A percentile compares a stretch with the other conserved stretches of the same genome.
These are phyloP conservation scores for Eulemur coronatus DNA, from an alignment of 2,797 vertebrate genomes.

Conservation along the genomic window DNA sequence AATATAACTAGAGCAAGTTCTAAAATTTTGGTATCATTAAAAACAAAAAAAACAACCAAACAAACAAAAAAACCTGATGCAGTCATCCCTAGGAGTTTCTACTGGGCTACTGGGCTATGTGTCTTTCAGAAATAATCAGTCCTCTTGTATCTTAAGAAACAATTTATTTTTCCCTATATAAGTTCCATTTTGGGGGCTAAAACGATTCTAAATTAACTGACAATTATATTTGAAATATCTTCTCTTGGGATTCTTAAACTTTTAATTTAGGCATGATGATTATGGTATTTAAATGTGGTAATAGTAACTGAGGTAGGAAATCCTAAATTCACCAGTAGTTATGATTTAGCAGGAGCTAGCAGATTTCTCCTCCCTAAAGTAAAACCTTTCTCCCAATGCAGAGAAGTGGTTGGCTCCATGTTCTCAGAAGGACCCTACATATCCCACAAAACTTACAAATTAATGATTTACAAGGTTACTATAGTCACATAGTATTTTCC, in stretches of 20 bases:
- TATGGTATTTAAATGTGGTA: background rate
- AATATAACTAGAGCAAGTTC: background rate
- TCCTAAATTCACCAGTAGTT: background rate
- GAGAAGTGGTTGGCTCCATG: background rate
- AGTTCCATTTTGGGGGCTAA: background rate
- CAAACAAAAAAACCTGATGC: background rate
- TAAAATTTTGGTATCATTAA: background rate
- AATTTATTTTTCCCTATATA: background rate
- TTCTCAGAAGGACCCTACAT: background rate
- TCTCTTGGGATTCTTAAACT: background rate
- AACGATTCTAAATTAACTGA: background rate
- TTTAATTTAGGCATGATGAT: background rate
- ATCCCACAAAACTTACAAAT: background rate
- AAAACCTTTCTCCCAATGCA: background rate
- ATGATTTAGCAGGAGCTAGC: background rate
- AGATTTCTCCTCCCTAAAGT: background rate
- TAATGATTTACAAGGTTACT: background rate
- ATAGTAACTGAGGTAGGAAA: background rate
- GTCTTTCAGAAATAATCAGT: background rate
- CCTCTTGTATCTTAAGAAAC: background rate
- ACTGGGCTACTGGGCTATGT: background rate
- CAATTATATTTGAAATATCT: background rate
- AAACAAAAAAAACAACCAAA: too few species aligned
- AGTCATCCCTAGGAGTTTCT: background rate
- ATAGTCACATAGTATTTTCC: background rate